Evolutionary conservation across 1,140 invertebrate genomes (phyloP).

Genomic region (Octopus sinensis): DNA sequence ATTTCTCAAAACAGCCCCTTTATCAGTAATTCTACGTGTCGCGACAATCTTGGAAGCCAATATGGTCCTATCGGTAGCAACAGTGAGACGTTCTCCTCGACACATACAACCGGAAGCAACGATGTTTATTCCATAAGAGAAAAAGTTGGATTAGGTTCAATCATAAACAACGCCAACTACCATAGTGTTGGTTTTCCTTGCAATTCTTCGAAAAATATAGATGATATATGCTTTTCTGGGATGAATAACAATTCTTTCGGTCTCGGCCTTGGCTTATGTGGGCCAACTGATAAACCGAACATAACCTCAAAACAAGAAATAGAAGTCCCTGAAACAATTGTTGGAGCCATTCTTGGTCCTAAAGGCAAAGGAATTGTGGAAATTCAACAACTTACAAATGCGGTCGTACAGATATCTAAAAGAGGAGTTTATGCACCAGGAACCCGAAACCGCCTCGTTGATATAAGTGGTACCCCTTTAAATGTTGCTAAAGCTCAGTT

Average conservation of each 20-base stretch:
- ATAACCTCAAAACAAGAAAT: conserved; percentile 77
- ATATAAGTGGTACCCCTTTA: conserved; percentile 83
- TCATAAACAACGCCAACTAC: conserved; percentile 37
- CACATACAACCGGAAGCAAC: conserved; percentile 43
- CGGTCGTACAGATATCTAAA: conserved; percentile 97
- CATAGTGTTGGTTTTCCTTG: conserved; percentile 15
- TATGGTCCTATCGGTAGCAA: conserved; percentile 50
- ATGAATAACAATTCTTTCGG: conserved; percentile 75
- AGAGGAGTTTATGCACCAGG: conserved; percentile 94
- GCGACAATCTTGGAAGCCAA: conserved; percentile 36
- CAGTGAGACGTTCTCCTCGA: conserved; percentile 48
- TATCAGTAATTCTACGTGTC: conserved; percentile 43
- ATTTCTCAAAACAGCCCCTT: conserved; percentile 33
- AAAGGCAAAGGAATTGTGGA: conserved; percentile 92
- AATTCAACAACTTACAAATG: conserved; percentile 92
- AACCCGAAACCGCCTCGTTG: conserved; percentile 93
- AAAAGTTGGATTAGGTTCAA: conserved; percentile 47
- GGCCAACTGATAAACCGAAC: conserved; percentile 53
- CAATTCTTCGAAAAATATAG: conserved; percentile 31
- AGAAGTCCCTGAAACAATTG: conserved; percentile 88
- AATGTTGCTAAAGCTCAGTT: conserved; percentile 86
- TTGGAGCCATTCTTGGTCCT: conserved; percentile 93
- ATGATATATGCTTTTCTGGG: conserved; percentile 53
- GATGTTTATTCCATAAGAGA: conserved; percentile 48
- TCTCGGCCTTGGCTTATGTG: conserved; percentile 66